Evolutionary conservation across 2,888 invertebrate genomes (phyloP).

Genomic region (Drosophila suboccidentalis): DNA sequence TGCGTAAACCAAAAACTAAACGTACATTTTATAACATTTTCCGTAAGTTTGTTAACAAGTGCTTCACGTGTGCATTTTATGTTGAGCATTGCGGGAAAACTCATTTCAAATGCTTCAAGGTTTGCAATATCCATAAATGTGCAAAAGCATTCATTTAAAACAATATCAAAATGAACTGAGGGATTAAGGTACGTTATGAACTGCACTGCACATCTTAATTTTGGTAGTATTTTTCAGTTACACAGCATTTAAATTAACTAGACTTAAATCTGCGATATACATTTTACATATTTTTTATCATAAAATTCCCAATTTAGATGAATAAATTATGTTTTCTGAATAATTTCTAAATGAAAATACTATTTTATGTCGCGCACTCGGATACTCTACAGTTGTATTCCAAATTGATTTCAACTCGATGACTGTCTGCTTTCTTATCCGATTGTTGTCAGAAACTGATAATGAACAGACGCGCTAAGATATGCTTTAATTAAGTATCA

Average conservation of each 20-base stretch:
- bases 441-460: background rate
- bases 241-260: background rate
- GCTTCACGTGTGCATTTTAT: conserved; percentile 34
- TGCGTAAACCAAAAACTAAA: conserved; percentile 14
- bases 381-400: background rate
- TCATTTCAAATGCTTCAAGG: conserved; percentile 8
- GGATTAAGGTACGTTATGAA: background rate
- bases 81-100: conserved; percentile 6
- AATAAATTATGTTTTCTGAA: background rate
- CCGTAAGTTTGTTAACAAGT: conserved; percentile 31
- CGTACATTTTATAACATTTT: conserved; percentile 36
- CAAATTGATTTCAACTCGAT: background rate
- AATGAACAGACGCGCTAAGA: conserved; percentile 2
- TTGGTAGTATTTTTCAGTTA: background rate
- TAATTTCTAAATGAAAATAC: background rate
- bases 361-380: background rate
- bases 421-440: background rate
- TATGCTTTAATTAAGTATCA: conserved; percentile 15
- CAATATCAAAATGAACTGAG: background rate
- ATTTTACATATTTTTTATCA: no score
- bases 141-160: background rate
- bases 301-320: no score
- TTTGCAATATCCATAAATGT: background rate
- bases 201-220: background rate
- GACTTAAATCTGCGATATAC: background rate